A percentile compares a stretch with the other conserved stretches of the same genome.
These are phyloP conservation scores for Pao palembangensis DNA, from an alignment of 2,113 vertebrate genomes.

Conservation along the genomic window DNA sequence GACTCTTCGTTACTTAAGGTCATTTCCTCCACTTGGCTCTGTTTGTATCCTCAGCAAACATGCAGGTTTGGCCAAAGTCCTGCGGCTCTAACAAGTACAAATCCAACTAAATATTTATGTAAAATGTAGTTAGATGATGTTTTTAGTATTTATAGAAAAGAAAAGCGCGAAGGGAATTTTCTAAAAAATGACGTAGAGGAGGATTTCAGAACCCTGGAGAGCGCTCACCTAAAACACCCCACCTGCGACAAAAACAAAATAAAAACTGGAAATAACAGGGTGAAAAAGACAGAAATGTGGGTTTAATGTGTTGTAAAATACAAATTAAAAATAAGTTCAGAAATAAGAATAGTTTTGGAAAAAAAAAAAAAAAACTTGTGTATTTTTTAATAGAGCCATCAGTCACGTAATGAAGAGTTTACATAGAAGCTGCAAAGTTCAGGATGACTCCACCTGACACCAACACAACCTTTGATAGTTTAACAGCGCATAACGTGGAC, in stretches of 20 bases:
- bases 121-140: neutral
- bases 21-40: slow-evolving; percentile 1
- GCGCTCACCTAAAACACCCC: neutral
- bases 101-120: slow-evolving; percentile 37
- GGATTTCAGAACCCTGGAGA: slow-evolving; percentile 50
- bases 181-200: slow-evolving; percentile 16
- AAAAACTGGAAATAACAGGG: neutral
- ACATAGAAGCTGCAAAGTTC: slow-evolving; percentile 9
- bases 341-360: neutral
- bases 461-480: slow-evolving; percentile 41
- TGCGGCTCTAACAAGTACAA: neutral
- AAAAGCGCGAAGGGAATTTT: slow-evolving; percentile 4
- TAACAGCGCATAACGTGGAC: slow-evolving; percentile 31
- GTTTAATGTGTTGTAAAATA: too few relatives aligned
- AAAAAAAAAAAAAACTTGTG: neutral
- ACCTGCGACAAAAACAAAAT: neutral
- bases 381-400: slow-evolving; percentile 57
- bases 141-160: too few relatives aligned
- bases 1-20: neutral
- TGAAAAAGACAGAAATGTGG: too few relatives aligned
- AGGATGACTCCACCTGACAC: slow-evolving; percentile 34
- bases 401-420: slow-evolving; percentile 20
- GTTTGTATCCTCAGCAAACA: slow-evolving; percentile 8
- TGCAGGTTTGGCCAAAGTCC: neutral
- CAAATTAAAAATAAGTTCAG: neutral